Evolutionary conservation across 1,140 invertebrate species (phyloP).

Genomic region (Zeugodacus cucurbitae): DNA sequence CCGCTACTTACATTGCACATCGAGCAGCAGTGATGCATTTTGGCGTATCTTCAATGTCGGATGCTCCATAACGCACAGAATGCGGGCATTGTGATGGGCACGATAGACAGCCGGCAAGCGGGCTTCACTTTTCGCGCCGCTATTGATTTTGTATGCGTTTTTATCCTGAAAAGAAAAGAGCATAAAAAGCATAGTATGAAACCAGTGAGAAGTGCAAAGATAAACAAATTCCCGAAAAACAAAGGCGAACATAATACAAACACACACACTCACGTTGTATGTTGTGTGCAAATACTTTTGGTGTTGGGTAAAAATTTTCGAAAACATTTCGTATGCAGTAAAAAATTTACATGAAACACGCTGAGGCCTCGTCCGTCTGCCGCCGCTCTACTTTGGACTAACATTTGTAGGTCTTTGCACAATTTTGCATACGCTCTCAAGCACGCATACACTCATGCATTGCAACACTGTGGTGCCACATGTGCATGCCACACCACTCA

Average conservation of each 20-base stretch:
- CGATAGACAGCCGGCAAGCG: conserved; percentile 75
- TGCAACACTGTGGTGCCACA: not conserved
- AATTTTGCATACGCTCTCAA: not conserved
- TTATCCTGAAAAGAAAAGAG: conserved; percentile 59
- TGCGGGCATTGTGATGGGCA: conserved; percentile 79
- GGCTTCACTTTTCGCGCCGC: conserved; percentile 72
- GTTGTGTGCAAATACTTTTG: not conserved
- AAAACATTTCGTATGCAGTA: conserved; percentile 38
- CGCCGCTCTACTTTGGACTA: not conserved
- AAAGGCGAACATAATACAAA: not conserved
- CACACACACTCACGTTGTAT: not conserved
- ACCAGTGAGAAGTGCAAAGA: not conserved
- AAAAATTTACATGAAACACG: conserved; percentile 28
- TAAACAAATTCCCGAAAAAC: not conserved
- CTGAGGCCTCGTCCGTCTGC: not conserved
- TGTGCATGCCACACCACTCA: not conserved
- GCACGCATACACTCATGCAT: not conserved
- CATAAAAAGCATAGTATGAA: not conserved
- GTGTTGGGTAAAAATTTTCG: conserved; percentile 3
- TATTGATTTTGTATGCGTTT: conserved; percentile 65
- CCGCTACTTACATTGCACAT: conserved; percentile 82
- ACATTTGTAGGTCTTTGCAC: conserved; percentile 25
- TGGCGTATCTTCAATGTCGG: conserved; percentile 74
- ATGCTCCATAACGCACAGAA: conserved; percentile 80
- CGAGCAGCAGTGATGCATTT: conserved; percentile 78